phyloP scores from a whole-genome alignment of 2,888 invertebrate species.

The Synanthedon andrenaeformis region DNA sequence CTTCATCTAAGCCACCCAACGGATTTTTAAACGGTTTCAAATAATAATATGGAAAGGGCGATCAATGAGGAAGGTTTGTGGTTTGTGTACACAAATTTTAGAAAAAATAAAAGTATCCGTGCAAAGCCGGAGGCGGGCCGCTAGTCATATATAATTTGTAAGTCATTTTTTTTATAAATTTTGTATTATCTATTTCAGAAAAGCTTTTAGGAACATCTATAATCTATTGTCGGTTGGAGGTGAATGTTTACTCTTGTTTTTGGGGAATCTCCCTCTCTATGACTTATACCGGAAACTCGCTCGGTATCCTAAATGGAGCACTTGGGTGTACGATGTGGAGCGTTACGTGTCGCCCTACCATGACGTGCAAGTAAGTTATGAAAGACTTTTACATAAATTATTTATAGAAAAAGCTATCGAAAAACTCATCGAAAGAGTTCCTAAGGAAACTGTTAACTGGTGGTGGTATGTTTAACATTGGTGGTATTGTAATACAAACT shows the following conservation, averaged over 20 bases:
- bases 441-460: too few species aligned
- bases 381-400: background rate
- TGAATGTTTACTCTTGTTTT: conserved; percentile 75
- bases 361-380: conserved; percentile 42
- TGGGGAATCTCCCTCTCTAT: conserved; percentile 77
- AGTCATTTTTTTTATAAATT: background rate
- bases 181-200: conserved; percentile 32
- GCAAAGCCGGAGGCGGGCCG: too few species aligned
- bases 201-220: conserved; percentile 74
- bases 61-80: too few species aligned
- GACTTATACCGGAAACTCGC: conserved; percentile 76
- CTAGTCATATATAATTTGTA: too few species aligned
- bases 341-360: conserved; percentile 78
- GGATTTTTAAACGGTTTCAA: too few species aligned
- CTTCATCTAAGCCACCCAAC: too few species aligned
- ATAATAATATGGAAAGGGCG: too few species aligned
- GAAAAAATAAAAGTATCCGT: too few species aligned
- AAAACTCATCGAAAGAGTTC: too few species aligned
- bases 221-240: conserved; percentile 76
- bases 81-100: too few species aligned
- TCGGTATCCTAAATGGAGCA: conserved; percentile 66
- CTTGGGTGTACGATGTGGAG: conserved; percentile 75
- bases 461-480: too few species aligned
- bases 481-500: too few species aligned
- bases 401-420: background rate